phyloP scores from a whole-genome alignment of 2,113 vertebrate genomes.

The Laticauda colubrina region DNA sequence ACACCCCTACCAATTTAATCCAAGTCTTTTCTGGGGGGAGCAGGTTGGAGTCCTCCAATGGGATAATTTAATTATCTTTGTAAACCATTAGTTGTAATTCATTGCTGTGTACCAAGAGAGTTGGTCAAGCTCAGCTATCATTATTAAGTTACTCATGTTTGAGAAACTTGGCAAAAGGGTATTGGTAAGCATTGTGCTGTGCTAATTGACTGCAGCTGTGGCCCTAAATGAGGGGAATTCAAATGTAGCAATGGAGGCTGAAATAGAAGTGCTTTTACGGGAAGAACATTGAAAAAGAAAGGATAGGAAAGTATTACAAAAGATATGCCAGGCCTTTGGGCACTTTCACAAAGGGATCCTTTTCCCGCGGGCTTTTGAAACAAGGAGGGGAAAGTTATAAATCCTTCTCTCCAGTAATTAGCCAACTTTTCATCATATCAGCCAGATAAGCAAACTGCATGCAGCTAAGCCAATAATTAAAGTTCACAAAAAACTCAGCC shows the following conservation, averaged over 20 bases:
- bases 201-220: slow-evolving; percentile 46
- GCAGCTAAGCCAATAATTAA: slow-evolving; percentile 40
- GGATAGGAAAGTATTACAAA: slow-evolving; percentile 37
- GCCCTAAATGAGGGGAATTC: slow-evolving; percentile 38
- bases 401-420: slow-evolving; percentile 11
- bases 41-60: not conserved
- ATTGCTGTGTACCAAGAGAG: slow-evolving; percentile 43
- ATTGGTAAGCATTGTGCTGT: slow-evolving; percentile 55
- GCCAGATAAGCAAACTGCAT: not conserved
- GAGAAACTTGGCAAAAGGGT: slow-evolving; percentile 30
- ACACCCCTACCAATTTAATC: slow-evolving; percentile 37
- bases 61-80: slow-evolving; percentile 14
- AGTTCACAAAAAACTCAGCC: slow-evolving; percentile 31
- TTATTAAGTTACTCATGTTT: slow-evolving; percentile 50
- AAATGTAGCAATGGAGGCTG: slow-evolving; percentile 35
- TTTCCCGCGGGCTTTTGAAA: slow-evolving; percentile 37
- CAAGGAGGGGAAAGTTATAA: slow-evolving; percentile 8
- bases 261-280: slow-evolving; percentile 25
- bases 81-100: slow-evolving; percentile 39
- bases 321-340: slow-evolving; percentile 42
- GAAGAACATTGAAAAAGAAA: slow-evolving; percentile 23
- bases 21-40: not conserved
- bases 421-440: slow-evolving; percentile 24
- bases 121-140: slow-evolving; percentile 38
- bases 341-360: slow-evolving; percentile 13